These are phyloP conservation scores for Dendrolimus kikuchii DNA, from an alignment of 1,140 invertebrate species.

Conservation along the genomic window DNA sequence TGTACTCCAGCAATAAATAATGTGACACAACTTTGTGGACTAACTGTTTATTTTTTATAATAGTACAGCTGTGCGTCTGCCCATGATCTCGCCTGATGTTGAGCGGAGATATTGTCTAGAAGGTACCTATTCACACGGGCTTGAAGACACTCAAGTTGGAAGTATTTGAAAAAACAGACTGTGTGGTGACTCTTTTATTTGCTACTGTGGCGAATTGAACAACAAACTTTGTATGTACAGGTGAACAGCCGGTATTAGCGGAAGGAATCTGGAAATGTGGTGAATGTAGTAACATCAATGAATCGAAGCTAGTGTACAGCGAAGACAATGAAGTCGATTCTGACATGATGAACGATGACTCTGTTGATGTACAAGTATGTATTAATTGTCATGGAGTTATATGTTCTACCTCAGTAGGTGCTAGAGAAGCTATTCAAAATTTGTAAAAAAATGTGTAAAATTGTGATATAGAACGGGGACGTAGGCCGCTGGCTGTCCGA, in stretches of 20 bases:
- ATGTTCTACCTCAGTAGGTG: no score
- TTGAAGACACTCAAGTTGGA: neutral
- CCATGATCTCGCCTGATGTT: no score
- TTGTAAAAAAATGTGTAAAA: no score
- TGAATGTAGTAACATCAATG: constrained; percentile 19
- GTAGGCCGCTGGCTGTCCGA: neutral
- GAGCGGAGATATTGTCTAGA: no score
- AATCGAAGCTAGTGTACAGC: constrained; percentile 20
- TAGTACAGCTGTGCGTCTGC: no score
- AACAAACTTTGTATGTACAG: constrained; percentile 5
- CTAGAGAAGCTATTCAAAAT: no score
- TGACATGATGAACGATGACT: constrained; percentile 17
- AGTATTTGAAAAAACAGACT: neutral
- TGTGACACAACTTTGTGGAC: no score
- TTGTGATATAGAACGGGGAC: neutral
- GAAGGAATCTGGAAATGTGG: constrained; percentile 38
- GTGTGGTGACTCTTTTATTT: neutral
- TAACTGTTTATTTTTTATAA: no score
- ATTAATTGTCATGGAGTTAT: no score
- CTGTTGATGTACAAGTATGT: constrained; percentile 25
- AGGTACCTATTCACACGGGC: neutral
- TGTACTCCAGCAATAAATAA: no score
- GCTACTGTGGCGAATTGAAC: neutral
- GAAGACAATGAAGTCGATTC: constrained; percentile 24
- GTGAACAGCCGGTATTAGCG: constrained; percentile 16